Evolutionary conservation across 2,797 vertebrate genomes (phyloP).

Genomic region (Melanotaenia boesemani): DNA sequence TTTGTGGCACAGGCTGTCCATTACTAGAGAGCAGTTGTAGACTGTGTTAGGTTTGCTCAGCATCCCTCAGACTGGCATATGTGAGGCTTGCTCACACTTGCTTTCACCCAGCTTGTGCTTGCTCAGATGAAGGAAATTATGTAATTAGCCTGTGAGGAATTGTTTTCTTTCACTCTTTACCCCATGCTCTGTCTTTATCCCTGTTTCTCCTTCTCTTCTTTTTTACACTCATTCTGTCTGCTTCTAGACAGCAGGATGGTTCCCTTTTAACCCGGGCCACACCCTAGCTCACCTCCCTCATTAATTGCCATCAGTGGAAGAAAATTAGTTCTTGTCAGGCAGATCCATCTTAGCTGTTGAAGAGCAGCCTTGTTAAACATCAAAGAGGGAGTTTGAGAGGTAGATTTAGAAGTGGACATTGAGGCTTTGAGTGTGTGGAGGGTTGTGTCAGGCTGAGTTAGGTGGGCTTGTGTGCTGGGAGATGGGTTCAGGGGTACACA

Average conservation of each 20-base stretch:
- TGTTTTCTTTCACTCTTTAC: conserved; percentile 76
- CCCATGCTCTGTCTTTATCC: conserved; percentile 36
- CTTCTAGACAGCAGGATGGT: conserved; percentile 84
- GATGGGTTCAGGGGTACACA: conserved; percentile 77
- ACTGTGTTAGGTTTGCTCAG: conserved; percentile 55
- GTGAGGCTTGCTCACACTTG: conserved; percentile 84
- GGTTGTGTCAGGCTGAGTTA: conserved; percentile 43
- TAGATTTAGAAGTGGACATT: conserved; percentile 62
- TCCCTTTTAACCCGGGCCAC: conserved; percentile 86
- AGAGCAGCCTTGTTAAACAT: conserved; percentile 84
- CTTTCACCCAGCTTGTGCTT: conserved; percentile 88
- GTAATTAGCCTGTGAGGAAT: conserved; percentile 91
- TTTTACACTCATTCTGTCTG: conserved; percentile 30
- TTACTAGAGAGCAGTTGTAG: conserved; percentile 20
- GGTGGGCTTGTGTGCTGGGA: conserved; percentile 61
- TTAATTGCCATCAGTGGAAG: conserved; percentile 84
- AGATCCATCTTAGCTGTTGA: conserved; percentile 88
- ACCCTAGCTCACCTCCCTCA: conserved; percentile 83
- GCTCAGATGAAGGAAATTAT: conserved; percentile 97
- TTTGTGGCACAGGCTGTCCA: conserved; percentile 6
- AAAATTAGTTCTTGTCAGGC: conserved; percentile 58
- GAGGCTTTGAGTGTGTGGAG: conserved; percentile 51
- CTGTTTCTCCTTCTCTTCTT: conserved; percentile 32
- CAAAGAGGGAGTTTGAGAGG: conserved; percentile 71
- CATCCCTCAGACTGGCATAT: conserved; percentile 70